These are phyloP conservation scores for Odontomyia ornata DNA, from an alignment of 2,888 invertebrate genomes.

Conservation along the genomic window DNA sequence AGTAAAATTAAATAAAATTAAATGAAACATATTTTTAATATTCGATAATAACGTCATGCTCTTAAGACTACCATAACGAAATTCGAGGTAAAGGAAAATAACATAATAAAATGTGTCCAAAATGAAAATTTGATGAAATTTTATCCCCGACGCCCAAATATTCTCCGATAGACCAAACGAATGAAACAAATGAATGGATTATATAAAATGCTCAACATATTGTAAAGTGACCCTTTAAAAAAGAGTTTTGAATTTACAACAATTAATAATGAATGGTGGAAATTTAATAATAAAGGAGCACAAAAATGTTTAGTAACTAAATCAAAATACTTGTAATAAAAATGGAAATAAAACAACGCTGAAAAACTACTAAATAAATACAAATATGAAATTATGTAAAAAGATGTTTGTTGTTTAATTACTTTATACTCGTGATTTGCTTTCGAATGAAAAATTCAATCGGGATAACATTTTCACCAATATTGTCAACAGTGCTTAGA, in stretches of 20 bases:
- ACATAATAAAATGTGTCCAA: background rate
- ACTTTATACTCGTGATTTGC: no score
- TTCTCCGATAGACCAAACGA: background rate
- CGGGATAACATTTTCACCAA: no score
- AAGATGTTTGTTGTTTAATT: background rate
- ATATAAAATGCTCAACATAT: background rate
- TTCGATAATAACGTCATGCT: slow-evolving; percentile 11
- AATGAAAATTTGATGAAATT: slow-evolving; percentile 1
- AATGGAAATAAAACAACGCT: slow-evolving; percentile 24
- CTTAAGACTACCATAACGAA: background rate
- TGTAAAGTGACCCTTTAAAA: background rate
- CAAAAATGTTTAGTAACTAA: slow-evolving; percentile 18
- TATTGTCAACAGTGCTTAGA: no score
- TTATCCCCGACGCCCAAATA: background rate
- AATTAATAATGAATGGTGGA: background rate
- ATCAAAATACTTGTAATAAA: slow-evolving; percentile 37
- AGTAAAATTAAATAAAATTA: slow-evolving; percentile 22
- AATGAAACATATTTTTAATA: slow-evolving; percentile 41
- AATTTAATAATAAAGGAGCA: slow-evolving; percentile 4
- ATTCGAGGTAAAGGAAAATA: background rate
- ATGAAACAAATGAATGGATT: background rate
- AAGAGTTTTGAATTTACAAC: background rate
- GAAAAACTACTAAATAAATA: slow-evolving; percentile 5
- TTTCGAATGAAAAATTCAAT: background rate
- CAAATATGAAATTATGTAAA: slow-evolving; percentile 37